phyloP scores from a whole-genome alignment of 2,888 invertebrate species.

The Molorchus minor region DNA sequence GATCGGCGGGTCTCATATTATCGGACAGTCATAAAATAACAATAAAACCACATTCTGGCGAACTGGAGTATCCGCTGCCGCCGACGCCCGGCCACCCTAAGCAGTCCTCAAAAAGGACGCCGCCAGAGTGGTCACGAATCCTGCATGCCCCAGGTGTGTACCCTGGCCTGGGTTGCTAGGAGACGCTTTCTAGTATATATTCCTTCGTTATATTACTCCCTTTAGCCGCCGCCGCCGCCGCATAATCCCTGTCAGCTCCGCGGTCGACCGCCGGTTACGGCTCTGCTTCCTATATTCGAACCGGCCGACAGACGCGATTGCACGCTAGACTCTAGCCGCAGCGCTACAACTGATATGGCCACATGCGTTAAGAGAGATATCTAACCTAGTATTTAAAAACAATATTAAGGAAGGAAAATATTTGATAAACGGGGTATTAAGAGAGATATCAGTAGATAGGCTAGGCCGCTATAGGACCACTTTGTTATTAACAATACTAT shows the following conservation, averaged over 20 bases:
- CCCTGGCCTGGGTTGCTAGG: conserved; percentile 55
- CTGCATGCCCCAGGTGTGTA: conserved; percentile 35
- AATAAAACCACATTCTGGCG: conserved; percentile 14
- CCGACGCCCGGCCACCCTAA: conserved; percentile 2
- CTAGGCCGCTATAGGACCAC: too few relatives aligned
- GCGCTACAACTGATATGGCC: too few relatives aligned
- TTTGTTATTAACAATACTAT: too few relatives aligned
- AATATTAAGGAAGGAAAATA: too few relatives aligned
- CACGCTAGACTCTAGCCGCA: too few relatives aligned
- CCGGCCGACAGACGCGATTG: too few relatives aligned
- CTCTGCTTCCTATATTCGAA: conserved; percentile 38
- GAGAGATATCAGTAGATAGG: too few relatives aligned
- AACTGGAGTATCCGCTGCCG: not conserved
- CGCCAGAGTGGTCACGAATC: conserved; percentile 15
- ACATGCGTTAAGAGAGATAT: too few relatives aligned
- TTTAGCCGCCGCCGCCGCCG: conserved; percentile 19
- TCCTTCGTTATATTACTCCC: conserved; percentile 41
- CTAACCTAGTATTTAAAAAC: too few relatives aligned
- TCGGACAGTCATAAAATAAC: conserved; percentile 15
- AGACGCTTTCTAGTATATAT: conserved; percentile 37
- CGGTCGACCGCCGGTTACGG: conserved; percentile 41
- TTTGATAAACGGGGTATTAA: too few relatives aligned
- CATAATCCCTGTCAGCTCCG: conserved; percentile 42
- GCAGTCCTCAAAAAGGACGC: too few relatives aligned
- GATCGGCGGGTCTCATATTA: not conserved